These are phyloP conservation scores for Sebastes minor DNA, from an alignment of 2,797 vertebrate genomes.

Conservation along the genomic window DNA sequence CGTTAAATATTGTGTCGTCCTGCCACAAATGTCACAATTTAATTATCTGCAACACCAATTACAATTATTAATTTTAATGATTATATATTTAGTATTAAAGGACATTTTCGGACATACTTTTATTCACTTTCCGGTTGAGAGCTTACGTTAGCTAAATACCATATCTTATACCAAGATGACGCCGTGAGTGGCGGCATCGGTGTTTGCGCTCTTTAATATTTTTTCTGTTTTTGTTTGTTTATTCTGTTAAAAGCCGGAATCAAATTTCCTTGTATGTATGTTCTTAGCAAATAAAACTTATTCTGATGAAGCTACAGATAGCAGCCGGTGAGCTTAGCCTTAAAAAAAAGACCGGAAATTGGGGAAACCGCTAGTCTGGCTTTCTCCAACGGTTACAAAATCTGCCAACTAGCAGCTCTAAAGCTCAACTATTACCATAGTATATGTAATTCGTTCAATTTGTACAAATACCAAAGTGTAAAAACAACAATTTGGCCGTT, in stretches of 20 bases:
- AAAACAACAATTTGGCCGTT: background rate
- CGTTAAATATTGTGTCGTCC: slow-evolving; percentile 24
- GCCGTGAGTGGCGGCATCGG: too few relatives aligned
- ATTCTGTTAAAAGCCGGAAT: too few relatives aligned
- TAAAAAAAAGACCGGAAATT: background rate
- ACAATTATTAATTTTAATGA: slow-evolving; percentile 35
- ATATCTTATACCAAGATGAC: too few relatives aligned
- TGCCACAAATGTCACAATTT: slow-evolving; percentile 35
- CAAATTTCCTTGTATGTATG: too few relatives aligned
- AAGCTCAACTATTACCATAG: background rate
- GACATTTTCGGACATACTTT: background rate
- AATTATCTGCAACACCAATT: slow-evolving; percentile 26
- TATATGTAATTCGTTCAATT: background rate
- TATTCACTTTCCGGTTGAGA: background rate
- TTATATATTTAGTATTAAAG: slow-evolving; percentile 24
- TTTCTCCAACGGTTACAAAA: background rate
- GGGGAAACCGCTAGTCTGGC: background rate
- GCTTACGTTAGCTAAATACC: background rate
- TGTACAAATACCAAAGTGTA: background rate
- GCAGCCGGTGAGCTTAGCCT: background rate
- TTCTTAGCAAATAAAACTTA: too few relatives aligned
- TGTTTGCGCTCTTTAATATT: accelerated
- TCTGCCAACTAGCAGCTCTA: background rate
- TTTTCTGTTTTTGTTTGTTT: too few relatives aligned
- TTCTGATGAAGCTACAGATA: background rate